These are phyloP conservation scores for Eupsilia transversa DNA, from an alignment of 2,888 invertebrate species.

Conservation along the genomic window DNA sequence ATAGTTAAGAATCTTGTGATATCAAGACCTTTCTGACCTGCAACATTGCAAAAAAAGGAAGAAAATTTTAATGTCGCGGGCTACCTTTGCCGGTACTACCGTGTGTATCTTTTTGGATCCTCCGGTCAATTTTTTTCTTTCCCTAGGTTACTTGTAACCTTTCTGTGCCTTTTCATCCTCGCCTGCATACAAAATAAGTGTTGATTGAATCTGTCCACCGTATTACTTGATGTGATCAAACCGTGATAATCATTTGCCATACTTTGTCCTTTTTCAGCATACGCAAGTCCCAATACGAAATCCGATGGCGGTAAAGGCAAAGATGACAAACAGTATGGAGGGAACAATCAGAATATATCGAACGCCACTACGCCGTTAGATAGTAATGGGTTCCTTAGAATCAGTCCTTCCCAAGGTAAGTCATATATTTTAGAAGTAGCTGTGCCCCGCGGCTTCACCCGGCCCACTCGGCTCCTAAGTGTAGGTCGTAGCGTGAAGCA, in stretches of 20 bases:
- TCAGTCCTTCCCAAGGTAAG: constrained; percentile 87
- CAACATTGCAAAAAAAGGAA: too few species aligned
- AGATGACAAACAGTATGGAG: constrained; percentile 73
- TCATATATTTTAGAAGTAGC: too few species aligned
- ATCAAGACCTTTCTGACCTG: not conserved
- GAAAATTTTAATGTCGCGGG: too few species aligned
- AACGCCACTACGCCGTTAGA: constrained; percentile 83
- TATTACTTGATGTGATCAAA: not conserved
- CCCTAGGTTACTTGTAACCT: not conserved
- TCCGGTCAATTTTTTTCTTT: not conserved
- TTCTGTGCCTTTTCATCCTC: not conserved
- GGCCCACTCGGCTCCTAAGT: too few species aligned
- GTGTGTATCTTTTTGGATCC: not conserved
- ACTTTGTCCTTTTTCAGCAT: constrained; percentile 75
- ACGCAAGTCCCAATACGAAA: constrained; percentile 85
- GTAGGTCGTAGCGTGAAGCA: too few species aligned
- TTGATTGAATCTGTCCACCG: not conserved
- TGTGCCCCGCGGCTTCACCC: too few species aligned
- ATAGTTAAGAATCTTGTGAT: not conserved
- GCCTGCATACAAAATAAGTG: not conserved
- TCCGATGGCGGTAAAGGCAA: constrained; percentile 70
- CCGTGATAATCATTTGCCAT: not conserved
- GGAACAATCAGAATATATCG: constrained; percentile 70
- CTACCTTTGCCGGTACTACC: too few species aligned
- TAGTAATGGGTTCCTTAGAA: constrained; percentile 87